These are phyloP conservation scores for Standfussiana lucernea DNA, from an alignment of 2,888 invertebrate species.

Conservation along the genomic window DNA sequence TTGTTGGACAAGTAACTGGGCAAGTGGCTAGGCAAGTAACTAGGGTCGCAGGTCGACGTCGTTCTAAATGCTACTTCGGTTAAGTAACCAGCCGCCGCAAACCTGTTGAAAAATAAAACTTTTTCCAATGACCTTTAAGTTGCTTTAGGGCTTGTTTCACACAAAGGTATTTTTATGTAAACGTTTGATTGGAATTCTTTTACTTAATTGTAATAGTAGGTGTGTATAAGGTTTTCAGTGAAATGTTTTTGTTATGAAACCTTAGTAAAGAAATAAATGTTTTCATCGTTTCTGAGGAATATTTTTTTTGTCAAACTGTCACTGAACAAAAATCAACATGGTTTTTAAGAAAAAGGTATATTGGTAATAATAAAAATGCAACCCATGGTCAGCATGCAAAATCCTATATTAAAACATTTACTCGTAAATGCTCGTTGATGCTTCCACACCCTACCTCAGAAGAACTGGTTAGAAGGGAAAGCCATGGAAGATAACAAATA, in stretches of 20 bases:
- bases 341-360: too few relatives aligned
- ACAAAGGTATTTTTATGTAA: neutral
- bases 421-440: neutral
- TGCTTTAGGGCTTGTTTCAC: neutral
- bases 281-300: neutral
- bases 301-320: neutral
- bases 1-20: conserved; percentile 10
- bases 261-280: neutral
- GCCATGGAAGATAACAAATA: conserved; percentile 17
- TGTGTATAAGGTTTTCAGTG: neutral
- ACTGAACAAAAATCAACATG: too few relatives aligned
- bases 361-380: too few relatives aligned
- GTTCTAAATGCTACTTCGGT: conserved; percentile 49
- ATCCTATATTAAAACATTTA: neutral
- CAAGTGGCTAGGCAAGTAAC: conserved; percentile 28
- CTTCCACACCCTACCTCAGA: neutral
- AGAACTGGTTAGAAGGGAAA: conserved; percentile 30
- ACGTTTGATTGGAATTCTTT: neutral
- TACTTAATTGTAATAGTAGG: neutral
- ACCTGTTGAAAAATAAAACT: conserved; percentile 39
- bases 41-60: conserved; percentile 52
- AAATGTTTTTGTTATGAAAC: neutral
- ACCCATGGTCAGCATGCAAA: neutral
- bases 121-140: conserved; percentile 9
- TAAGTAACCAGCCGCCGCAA: conserved; percentile 22